A percentile compares a stretch with the other conserved stretches of the same genome.
Conservation (phyloP, 1,140 invertebrate species). For the Pogonomyrmex californicus region DNA sequence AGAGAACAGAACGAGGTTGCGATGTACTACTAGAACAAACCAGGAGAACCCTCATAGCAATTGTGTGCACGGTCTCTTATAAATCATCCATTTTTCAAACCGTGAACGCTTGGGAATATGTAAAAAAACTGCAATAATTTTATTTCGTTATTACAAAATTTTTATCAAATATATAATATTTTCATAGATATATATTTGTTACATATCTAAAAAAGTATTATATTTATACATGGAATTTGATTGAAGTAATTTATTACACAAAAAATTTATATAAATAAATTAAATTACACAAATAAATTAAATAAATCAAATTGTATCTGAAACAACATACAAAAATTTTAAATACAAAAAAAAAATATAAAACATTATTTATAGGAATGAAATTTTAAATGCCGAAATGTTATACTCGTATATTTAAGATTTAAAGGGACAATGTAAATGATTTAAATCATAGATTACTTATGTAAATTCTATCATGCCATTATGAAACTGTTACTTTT, state of each 20-base stretch:
- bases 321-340: too few relatives aligned
- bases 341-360: too few relatives aligned
- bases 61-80: conserved; percentile 1
- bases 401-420: background rate
- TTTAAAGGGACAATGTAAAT: background rate
- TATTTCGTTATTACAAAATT: background rate
- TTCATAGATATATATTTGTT: background rate
- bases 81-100: conserved; percentile 9
- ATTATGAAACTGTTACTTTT: background rate
- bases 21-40: background rate
- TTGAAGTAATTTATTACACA: too few relatives aligned
- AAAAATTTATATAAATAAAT: too few relatives aligned
- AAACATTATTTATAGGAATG: too few relatives aligned
- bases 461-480: background rate
- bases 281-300: too few relatives aligned
- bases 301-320: too few relatives aligned
- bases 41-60: background rate
- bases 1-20: conserved; percentile 13
- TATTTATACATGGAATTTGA: too few relatives aligned
- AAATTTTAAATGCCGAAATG: background rate
- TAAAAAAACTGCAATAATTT: conserved; percentile 2
- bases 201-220: background rate
- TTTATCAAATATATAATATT: background rate
- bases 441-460: background rate
- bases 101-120: background rate